Base-by-base conservation (phyloP, 2,888 invertebrate species). In the Latrodectus elegans region DNA sequence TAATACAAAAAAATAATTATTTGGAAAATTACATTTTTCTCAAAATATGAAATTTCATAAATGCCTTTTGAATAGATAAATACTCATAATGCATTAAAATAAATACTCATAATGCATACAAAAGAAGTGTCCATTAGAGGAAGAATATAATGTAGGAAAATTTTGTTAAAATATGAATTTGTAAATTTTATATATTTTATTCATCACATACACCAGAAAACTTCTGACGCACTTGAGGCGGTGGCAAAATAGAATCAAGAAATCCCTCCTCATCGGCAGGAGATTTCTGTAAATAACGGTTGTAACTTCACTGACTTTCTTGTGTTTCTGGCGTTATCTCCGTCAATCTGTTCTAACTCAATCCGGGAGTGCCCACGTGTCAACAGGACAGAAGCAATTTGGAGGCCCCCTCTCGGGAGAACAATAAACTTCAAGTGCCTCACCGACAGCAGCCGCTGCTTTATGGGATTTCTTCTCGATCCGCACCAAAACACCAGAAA, bases 321-420 rank as follows among this genome's bases (percentile, higher is more conserved):
- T 22, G 65, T 17, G 71, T 71, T 60, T 15, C 22, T 26, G 11
- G 14, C 65, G 38, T 73, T 67, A 68, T 60, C 55, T 26, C 14
- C 65, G 53, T 73, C 75, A 68, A 74, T 75, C 70, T 53, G 70
- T 78, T 78, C 82, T 74, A 81, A 81, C 74, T 65, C 55, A 55
- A 82, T 82, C 17, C 75, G n/a, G 17, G 67, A 17, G 17, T 65
- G 51, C 52, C 60, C 49, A 51, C 70, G 82, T 82, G 82, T 82
- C 82, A 82, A 82, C 82, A 75, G 53, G 82, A 75, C 82, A 75
- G 82, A 75, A 76, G 75, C 75, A 82, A 82, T 82, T 82, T 82
- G 82, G 82, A n/a, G 55, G 55, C 74, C 38, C 70, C 22, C 60
- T 82, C 82, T 75, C 75, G 8, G 8, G 82, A 60, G 82, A 68